phyloP scores from a whole-genome alignment of 2,888 invertebrate genomes.

The Steinernema scapterisci region DNA sequence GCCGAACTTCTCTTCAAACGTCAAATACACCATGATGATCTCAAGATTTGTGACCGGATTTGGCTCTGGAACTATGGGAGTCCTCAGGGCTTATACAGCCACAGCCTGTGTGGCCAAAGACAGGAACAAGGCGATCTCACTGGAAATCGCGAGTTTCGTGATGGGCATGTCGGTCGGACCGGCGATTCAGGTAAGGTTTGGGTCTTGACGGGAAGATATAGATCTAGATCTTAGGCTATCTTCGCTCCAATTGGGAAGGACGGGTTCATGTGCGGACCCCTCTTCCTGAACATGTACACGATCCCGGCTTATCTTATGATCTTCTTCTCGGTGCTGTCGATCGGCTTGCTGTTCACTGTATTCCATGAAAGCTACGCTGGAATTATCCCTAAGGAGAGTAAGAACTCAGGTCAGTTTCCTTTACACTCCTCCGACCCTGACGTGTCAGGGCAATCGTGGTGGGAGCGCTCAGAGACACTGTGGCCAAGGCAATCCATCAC shows the following conservation, averaged over 20 bases:
- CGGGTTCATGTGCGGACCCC: conserved; percentile 37
- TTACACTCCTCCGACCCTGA: no score
- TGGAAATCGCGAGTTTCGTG: conserved; percentile 12
- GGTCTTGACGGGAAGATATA: background rate
- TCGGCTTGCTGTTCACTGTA: background rate
- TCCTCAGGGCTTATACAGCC: conserved; percentile 7
- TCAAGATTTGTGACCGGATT: conserved; percentile 42
- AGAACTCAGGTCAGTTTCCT: background rate
- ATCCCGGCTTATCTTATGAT: conserved; percentile 14
- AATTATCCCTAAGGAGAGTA: conserved; percentile 41
- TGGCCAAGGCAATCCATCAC: no score
- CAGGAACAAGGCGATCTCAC: background rate
- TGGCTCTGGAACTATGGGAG: conserved; percentile 15
- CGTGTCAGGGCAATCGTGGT: background rate
- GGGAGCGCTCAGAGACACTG: no score
- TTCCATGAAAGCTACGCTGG: conserved; percentile 23
- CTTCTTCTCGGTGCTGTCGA: background rate
- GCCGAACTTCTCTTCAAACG: conserved; percentile 50
- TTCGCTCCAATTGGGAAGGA: conserved; percentile 30
- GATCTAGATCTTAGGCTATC: no score
- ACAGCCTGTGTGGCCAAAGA: background rate
- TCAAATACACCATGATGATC: conserved; percentile 49
- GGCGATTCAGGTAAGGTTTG: conserved; percentile 25
- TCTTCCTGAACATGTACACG: conserved; percentile 22
- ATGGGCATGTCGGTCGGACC: conserved; percentile 23